Base-by-base conservation (phyloP, 2,113 vertebrate species). In the Potamarius usumacintae region DNA sequence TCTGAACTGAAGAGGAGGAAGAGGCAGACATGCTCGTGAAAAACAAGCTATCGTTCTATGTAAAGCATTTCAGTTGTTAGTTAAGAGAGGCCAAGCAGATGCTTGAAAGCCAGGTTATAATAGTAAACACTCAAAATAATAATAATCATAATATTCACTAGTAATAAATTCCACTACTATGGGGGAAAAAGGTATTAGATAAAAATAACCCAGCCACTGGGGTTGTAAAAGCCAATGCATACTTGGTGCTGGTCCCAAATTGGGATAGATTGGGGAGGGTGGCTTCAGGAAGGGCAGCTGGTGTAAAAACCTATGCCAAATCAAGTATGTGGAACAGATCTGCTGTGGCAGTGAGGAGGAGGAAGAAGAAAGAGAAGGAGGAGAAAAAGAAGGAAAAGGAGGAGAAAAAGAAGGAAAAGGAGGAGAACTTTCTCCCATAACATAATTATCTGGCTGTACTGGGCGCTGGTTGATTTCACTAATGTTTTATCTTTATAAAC, bases 1-100 rank as follows among this genome's bases (percentile, higher is more conserved):
- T 97, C 91, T 97, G 97, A 94, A 99, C 98, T 99, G 91, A 69
- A 62, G 69, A 30, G 63, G 0, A 63, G 79, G 20, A 77, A 2
- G 50, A 22, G 7, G 18, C 14, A 81, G 57, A 20, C 15, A n/a
- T 67, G 14, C 14, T 53, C 11, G 27, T 9, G 6, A 71, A 52
- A 65, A 50, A 82, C 5, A 17, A 42, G 53, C 0, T 52, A 20
- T 30, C 7, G 17, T 14, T 65, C 14, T 62, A 71, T 14, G 15
- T 7, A 48, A 74, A 34, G 11, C 8, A 65, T 34, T 5, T 34
- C 27, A 6, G 11, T 5, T 42, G n/a, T 69, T 69, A 12, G 11
- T 6, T 69, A 72, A 42, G 42, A 72, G 8, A 67, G 11, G 20
- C 60, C 62, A 25, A 25, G 22, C 0, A 2, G 11, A 7, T 63